phyloP scores from a whole-genome alignment of 2,888 invertebrate species.

The Aleiodes testaceus region DNA sequence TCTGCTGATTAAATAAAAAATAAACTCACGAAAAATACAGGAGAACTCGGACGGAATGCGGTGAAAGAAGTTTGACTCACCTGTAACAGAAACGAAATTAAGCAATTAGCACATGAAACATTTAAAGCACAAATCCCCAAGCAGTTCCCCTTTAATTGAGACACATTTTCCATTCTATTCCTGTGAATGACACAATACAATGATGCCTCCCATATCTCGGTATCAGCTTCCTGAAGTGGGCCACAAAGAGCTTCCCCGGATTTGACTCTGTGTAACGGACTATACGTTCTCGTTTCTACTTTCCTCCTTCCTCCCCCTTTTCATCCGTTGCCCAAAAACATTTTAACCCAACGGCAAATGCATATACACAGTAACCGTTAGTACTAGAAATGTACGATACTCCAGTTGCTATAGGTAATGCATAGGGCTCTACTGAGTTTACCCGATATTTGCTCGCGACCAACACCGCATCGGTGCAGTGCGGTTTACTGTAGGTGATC shows the following conservation, averaged over 20 bases:
- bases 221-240: constrained; percentile 1
- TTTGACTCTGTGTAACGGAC: neutral
- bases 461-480: constrained; percentile 27
- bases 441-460: constrained; percentile 28
- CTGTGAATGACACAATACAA: constrained; percentile 13
- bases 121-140: neutral
- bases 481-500: constrained; percentile 24
- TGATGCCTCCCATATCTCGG: constrained; percentile 7
- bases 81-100: constrained; percentile 16
- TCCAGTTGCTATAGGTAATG: constrained; percentile 18
- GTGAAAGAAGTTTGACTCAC: neutral
- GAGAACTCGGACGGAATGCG: neutral
- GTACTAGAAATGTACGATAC: constrained; percentile 27
- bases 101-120: neutral
- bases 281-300: no score
- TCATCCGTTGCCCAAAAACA: neutral
- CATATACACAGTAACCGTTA: neutral
- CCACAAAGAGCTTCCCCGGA: constrained; percentile 5
- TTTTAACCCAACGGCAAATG: constrained; percentile 16
- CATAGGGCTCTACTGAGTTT: constrained; percentile 28
- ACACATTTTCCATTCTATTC: constrained; percentile 20
- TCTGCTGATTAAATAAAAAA: neutral
- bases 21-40: neutral
- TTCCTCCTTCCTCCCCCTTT: neutral
- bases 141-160: constrained; percentile 25